Conservation (phyloP, 2,797 vertebrate species). For the Cygnus olor region DNA sequence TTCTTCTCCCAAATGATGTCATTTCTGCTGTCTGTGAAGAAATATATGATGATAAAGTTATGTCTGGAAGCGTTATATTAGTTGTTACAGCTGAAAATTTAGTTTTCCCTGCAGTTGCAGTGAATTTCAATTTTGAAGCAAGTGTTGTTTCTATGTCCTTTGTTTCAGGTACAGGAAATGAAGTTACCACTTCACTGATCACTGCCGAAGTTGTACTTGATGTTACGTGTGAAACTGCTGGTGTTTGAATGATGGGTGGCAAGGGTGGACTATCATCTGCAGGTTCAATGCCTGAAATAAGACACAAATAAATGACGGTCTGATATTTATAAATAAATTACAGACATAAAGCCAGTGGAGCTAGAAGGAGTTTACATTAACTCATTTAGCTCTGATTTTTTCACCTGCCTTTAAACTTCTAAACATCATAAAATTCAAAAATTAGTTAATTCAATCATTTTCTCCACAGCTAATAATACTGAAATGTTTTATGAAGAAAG, state of each 20-base stretch:
- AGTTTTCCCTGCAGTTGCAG: neutral
- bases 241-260: constrained; percentile 53
- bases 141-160: neutral
- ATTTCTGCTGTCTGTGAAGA: neutral
- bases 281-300: constrained; percentile 86
- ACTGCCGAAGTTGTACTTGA: neutral
- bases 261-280: constrained; percentile 54
- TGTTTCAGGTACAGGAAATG: neutral
- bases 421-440: neutral
- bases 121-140: neutral
- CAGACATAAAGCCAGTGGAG: neutral
- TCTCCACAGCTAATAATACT: neutral
- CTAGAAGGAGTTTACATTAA: neutral
- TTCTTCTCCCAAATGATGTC: neutral
- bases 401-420: neutral
- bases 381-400: neutral
- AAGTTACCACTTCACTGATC: neutral
- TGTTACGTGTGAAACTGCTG: constrained; percentile 17
- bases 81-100: neutral
- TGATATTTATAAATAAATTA: neutral
- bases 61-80: neutral
- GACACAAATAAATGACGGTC: constrained; percentile 31
- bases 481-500: neutral
- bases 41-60: neutral
- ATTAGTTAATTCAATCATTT: neutral